These are phyloP conservation scores for Oreonectes daqikongensis DNA, from an alignment of 2,797 vertebrate genomes.

Conservation along the genomic window DNA sequence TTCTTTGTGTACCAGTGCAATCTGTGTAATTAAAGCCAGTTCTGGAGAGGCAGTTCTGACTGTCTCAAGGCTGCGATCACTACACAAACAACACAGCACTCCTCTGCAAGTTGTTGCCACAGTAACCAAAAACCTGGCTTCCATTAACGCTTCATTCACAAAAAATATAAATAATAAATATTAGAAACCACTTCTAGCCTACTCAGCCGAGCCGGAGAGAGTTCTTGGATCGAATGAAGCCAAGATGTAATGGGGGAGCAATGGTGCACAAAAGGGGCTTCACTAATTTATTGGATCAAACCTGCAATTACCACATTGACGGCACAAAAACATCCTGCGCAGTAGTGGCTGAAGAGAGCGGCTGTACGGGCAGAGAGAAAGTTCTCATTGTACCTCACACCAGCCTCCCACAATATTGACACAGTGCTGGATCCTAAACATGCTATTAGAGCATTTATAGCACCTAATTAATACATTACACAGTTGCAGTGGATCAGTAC, in stretches of 20 bases:
- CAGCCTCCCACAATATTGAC: conserved; percentile 47
- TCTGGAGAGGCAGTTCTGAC: background rate
- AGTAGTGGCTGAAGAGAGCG: background rate
- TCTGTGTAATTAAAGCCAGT: conserved; percentile 1
- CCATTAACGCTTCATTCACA: conserved; percentile 57
- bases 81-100: conserved; percentile 52
- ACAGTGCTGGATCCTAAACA: conserved; percentile 20
- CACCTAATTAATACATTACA: conserved; percentile 25
- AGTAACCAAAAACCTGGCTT: conserved; percentile 63
- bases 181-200: conserved; percentile 18
- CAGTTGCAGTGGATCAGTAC: background rate
- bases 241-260: conserved; percentile 16
- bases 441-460: conserved; percentile 24
- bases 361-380: conserved; percentile 32
- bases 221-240: background rate
- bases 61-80: background rate
- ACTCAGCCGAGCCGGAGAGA: background rate
- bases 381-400: conserved; percentile 25
- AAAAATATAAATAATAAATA: conserved; percentile 13
- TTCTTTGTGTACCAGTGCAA: background rate
- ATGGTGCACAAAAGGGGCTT: conserved; percentile 43
- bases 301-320: conserved; percentile 63
- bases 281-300: conserved; percentile 59
- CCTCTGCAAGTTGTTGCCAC: conserved; percentile 67
- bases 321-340: conserved; percentile 47